phyloP scores from a whole-genome alignment of 1,140 invertebrate genomes.

The Paralvinella palmiformis region DNA sequence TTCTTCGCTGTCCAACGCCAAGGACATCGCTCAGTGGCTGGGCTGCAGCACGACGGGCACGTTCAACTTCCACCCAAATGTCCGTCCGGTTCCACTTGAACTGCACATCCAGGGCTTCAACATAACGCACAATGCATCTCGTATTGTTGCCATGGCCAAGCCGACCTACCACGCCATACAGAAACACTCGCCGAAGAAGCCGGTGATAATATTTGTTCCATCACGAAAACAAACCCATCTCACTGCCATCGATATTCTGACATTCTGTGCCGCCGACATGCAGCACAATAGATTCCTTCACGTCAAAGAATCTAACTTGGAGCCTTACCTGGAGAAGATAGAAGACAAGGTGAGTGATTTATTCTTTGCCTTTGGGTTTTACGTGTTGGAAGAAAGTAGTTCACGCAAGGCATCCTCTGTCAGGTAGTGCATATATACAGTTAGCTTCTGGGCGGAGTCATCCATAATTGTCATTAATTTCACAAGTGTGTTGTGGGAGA shows the following conservation, averaged over 20 bases:
- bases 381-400: background rate
- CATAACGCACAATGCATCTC: slow-evolving; percentile 91
- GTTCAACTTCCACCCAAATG: slow-evolving; percentile 98
- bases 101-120: slow-evolving; percentile 95
- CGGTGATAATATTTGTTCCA: slow-evolving; percentile 94
- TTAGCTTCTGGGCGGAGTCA: background rate
- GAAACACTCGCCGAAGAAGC: slow-evolving; percentile 78
- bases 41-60: slow-evolving; percentile 86
- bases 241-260: slow-evolving; percentile 91
- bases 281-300: slow-evolving; percentile 78
- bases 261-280: slow-evolving; percentile 82
- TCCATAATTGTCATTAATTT: too few relatives aligned
- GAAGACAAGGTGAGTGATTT: slow-evolving; percentile 70
- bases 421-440: too few relatives aligned
- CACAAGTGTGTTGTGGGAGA: too few relatives aligned
- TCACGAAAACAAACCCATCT: slow-evolving; percentile 86
- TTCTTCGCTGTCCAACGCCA: slow-evolving; percentile 88
- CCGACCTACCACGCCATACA: slow-evolving; percentile 93
- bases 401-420: too few relatives aligned
- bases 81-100: slow-evolving; percentile 88
- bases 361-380: too few relatives aligned
- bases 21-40: slow-evolving; percentile 94
- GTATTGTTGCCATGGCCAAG: slow-evolving; percentile 94
- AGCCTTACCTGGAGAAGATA: slow-evolving; percentile 80
- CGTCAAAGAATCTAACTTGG: slow-evolving; percentile 67